A percentile compares a stretch with the other conserved stretches of the same genome.
Evolutionary conservation across 2,888 invertebrate species (phyloP).

Genomic region (Phoronis australis): DNA sequence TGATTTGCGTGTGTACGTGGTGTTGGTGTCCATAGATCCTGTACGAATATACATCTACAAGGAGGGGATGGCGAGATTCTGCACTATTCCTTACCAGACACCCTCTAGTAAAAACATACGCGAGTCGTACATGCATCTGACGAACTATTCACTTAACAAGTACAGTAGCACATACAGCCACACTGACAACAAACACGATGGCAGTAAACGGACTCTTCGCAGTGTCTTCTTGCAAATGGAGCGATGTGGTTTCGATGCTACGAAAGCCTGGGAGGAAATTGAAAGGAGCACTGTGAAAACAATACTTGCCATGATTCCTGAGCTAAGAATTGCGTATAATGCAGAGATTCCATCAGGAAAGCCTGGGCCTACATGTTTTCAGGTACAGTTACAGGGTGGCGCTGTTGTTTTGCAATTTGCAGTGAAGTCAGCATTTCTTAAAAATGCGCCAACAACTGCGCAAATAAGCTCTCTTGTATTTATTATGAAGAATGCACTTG

Average conservation of each 20-base stretch:
- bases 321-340: slow-evolving; percentile 50
- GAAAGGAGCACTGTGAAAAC: slow-evolving; percentile 55
- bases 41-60: slow-evolving; percentile 51
- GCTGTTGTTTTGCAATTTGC: too few species aligned
- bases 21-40: slow-evolving; percentile 53
- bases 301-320: slow-evolving; percentile 54
- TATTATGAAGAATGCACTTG: too few species aligned
- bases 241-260: slow-evolving; percentile 46
- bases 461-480: too few species aligned
- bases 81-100: slow-evolving; percentile 53
- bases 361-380: slow-evolving; percentile 54
- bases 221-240: slow-evolving; percentile 50
- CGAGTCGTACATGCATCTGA: slow-evolving; percentile 55
- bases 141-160: slow-evolving; percentile 57
- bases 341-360: slow-evolving; percentile 45
- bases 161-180: slow-evolving; percentile 51
- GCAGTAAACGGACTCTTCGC: slow-evolving; percentile 54
- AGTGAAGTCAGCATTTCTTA: too few species aligned
- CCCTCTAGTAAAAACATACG: slow-evolving; percentile 53
- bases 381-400: too few species aligned
- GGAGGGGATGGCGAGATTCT: slow-evolving; percentile 55
- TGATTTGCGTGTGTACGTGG: slow-evolving; percentile 55
- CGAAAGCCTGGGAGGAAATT: slow-evolving; percentile 51
- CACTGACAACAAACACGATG: slow-evolving; percentile 46
- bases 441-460: too few species aligned